These are phyloP conservation scores for Lampropteryx suffumata DNA, from an alignment of 2,888 invertebrate genomes.

Conservation along the genomic window DNA sequence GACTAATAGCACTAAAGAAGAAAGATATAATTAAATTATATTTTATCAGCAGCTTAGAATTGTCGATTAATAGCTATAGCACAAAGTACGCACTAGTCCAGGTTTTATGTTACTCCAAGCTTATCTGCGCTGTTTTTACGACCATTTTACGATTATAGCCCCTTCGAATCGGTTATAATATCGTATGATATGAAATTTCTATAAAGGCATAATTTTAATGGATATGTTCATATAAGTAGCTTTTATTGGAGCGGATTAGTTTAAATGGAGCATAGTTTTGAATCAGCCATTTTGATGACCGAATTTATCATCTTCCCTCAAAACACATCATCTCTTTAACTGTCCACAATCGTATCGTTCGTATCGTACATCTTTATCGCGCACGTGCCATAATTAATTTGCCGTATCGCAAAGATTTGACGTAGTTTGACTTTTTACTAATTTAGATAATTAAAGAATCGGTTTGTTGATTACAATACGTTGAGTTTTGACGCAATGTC, in stretches of 20 bases:
- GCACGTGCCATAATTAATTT: too few relatives aligned
- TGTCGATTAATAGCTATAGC: conserved; percentile 48
- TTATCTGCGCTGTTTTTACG: conserved; percentile 75
- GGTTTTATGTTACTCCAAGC: conserved; percentile 62
- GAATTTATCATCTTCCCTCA: conserved; percentile 30
- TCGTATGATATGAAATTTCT: conserved; percentile 77
- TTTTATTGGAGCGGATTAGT: conserved; percentile 61
- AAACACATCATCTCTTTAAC: conserved; percentile 27
- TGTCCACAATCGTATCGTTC: neutral
- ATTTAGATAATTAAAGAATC: neutral
- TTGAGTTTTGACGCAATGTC: too few relatives aligned
- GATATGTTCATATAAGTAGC: conserved; percentile 72
- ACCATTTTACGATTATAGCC: conserved; percentile 79
- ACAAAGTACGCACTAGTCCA: conserved; percentile 50
- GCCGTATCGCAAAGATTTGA: too few relatives aligned
- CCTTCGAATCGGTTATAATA: conserved; percentile 76
- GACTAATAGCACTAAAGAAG: too few relatives aligned
- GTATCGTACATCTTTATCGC: too few relatives aligned
- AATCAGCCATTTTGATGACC: conserved; percentile 24
- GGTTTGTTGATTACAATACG: neutral
- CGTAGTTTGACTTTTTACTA: neutral
- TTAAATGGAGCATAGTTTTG: conserved; percentile 50
- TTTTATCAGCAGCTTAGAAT: conserved; percentile 30
- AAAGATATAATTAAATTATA: too few relatives aligned
- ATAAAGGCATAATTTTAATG: conserved; percentile 74